Evolutionary conservation across 2,888 invertebrate genomes (phyloP).

Genomic region (Tenthredo scrophulariae): DNA sequence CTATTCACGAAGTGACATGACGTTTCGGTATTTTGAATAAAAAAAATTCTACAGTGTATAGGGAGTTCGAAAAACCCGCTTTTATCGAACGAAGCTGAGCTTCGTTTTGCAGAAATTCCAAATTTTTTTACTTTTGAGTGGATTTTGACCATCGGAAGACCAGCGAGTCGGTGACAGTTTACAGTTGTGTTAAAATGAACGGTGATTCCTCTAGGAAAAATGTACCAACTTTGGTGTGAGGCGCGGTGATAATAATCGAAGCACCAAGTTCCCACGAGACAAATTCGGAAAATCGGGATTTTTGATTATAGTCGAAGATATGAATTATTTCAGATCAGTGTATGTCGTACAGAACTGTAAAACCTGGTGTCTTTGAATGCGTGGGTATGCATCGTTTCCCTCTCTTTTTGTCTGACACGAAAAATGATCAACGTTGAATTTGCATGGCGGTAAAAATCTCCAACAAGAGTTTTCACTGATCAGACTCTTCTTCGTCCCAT

Average conservation of each 20-base stretch:
- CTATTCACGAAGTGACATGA: slow-evolving; percentile 38
- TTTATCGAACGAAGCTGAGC: background rate
- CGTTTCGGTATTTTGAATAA: slow-evolving; percentile 19
- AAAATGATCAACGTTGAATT: background rate
- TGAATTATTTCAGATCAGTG: background rate
- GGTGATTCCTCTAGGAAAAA: background rate
- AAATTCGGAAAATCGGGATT: background rate
- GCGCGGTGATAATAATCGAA: background rate
- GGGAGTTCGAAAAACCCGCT: background rate
- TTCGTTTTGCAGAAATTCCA: background rate
- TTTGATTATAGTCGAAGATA: background rate
- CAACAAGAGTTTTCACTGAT: background rate
- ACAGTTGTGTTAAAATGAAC: background rate
- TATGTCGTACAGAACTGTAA: background rate
- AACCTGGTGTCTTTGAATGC: background rate
- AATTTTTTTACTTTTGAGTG: background rate
- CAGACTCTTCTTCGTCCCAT: background rate
- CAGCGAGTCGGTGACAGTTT: background rate
- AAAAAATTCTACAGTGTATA: background rate
- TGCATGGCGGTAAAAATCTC: background rate
- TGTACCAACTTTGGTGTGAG: background rate
- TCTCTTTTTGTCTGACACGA: background rate
- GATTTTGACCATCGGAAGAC: background rate
- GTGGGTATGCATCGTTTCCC: background rate
- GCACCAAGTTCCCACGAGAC: background rate